A percentile compares a stretch with the other conserved stretches of the same genome.
Evolutionary conservation across 2,888 invertebrate genomes (phyloP).

Genomic region (Drosophila nr. medialis): DNA sequence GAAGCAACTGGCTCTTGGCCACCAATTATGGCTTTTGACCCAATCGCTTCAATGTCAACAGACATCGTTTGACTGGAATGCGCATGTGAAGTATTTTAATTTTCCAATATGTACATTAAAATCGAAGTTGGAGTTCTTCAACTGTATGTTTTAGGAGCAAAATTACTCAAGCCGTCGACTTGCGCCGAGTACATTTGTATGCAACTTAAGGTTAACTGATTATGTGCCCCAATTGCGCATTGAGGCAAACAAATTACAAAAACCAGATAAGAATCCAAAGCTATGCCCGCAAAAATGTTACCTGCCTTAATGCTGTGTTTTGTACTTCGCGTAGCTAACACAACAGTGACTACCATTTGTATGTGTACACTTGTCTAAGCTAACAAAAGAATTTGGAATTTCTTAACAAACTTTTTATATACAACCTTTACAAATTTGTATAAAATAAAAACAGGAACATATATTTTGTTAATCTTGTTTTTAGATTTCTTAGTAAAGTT

Average conservation of each 20-base stretch:
- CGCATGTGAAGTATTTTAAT: conserved; percentile 1
- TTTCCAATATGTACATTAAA: background rate
- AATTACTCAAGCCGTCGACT: conserved; percentile 45
- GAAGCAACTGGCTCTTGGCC: conserved; percentile 41
- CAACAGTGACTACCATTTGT: background rate
- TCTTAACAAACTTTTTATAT: background rate
- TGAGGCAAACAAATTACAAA: conserved; percentile 39
- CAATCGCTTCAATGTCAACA: conserved; percentile 39
- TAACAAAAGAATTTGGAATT: background rate
- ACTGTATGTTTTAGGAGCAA: conserved; percentile 1
- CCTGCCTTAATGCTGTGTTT: background rate
- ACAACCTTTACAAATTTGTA: background rate
- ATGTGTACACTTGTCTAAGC: background rate
- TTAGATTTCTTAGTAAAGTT: background rate
- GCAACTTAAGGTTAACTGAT: conserved; percentile 42
- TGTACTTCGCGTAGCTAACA: background rate
- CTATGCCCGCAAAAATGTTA: conserved; percentile 1
- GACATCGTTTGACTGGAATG: conserved; percentile 22
- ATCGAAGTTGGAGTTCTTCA: conserved; percentile 15
- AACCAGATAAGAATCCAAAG: conserved; percentile 38
- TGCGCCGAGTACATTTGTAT: conserved; percentile 32
- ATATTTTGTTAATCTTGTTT: background rate
- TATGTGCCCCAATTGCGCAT: conserved; percentile 55
- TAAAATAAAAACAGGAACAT: background rate
- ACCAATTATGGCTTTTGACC: conserved; percentile 23